Base-by-base conservation (phyloP, 2,888 invertebrate species). In the Sarcophaga rosellei region DNA sequence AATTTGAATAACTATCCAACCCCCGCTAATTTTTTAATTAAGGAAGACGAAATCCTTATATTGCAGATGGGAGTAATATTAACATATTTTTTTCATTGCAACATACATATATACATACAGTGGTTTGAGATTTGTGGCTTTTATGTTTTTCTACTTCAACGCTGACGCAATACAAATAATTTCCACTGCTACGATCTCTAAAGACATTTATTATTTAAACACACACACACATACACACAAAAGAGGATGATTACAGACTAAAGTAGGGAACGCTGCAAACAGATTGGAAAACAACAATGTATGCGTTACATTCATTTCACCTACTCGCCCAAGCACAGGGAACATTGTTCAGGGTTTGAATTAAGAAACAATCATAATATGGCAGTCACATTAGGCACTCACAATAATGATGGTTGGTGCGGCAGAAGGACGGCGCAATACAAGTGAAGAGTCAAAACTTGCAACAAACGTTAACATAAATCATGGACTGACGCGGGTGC, bases 351-450 rank as follows among this genome's bases (percentile, higher is more conserved):
- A 90, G 88, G 88, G 88, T 87, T 87, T 89, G 90, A 90, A 90
- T 90, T 91, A 90, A 90, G 89, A 89, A 90, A 90, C 90, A 90
- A 90, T 91, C 89, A 90, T 90, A 89, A 90, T 88, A 35, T 35
- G 35, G 35, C 35, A 89, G 90, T 90, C 89, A 89, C 89, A 90
- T 89, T 89, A 76, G 79, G 63, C 66, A 21, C 61, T 53, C 77
- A 45, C 81, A 80, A 86, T 81, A 83, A 77, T 83, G 73, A 35
- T 35, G 35, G 35, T 35, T 35, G 69, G 45, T 69, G 45, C 59
- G 68, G 66, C 68, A 20, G 44, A 57, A 57, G 57, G 65, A 35
- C 35, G 35, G 1, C 35, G 6, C 3, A 35, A 35, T 35, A 35
- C 35, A 8, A 35, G 35, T 35, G 35, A 35, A 35, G 35, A 35